A percentile compares a stretch with the other conserved stretches of the same genome.
Conservation (phyloP, 1,140 invertebrate genomes). For the Anastrepha obliqua region DNA sequence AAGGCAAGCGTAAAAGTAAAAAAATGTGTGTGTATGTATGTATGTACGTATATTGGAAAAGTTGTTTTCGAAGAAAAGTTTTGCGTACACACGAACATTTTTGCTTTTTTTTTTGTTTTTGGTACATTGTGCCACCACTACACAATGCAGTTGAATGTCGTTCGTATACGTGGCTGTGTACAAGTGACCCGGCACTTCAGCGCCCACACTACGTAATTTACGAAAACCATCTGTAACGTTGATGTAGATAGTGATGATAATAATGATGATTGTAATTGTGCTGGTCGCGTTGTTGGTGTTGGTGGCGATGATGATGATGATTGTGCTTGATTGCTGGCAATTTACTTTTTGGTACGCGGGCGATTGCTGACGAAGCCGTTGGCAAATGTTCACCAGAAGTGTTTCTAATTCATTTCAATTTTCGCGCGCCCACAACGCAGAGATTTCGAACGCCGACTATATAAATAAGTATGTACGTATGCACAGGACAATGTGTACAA, state of each 20-base stretch:
- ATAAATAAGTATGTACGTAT: background rate
- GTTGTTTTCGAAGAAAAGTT: constrained; percentile 26
- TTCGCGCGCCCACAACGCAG: constrained; percentile 11
- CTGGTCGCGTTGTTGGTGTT: background rate
- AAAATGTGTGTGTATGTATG: no score
- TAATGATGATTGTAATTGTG: constrained; percentile 44
- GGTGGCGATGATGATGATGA: constrained; percentile 21
- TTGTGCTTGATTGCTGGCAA: constrained; percentile 30
- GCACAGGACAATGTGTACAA: background rate
- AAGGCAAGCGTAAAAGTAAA: background rate
- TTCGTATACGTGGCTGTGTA: background rate
- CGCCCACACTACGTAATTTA: background rate
- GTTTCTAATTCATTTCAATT: constrained; percentile 49
- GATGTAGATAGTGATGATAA: constrained; percentile 35
- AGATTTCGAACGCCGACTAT: background rate
- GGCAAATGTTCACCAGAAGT: constrained; percentile 50
- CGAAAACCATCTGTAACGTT: constrained; percentile 11
- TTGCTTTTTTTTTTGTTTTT: background rate
- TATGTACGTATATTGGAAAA: background rate
- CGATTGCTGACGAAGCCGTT: constrained; percentile 8
- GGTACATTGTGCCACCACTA: background rate
- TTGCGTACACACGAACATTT: constrained; percentile 5
- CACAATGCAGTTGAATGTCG: background rate
- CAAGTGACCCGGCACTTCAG: background rate
- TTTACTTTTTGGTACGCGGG: constrained; percentile 17